These are phyloP conservation scores for Orthosia incerta DNA, from an alignment of 2,888 invertebrate genomes.

Conservation along the genomic window DNA sequence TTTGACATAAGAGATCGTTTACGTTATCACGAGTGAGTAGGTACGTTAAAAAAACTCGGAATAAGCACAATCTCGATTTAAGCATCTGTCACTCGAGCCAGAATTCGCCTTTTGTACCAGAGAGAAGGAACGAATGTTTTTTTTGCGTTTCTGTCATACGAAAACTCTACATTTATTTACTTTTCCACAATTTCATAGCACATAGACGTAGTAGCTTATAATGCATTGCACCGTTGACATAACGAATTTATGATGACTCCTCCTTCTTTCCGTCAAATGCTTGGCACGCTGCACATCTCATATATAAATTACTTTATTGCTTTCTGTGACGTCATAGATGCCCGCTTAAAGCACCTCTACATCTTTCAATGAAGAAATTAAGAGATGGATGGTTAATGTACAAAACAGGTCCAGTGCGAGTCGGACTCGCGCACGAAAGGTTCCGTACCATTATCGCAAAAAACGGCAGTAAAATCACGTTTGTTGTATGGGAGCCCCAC, in stretches of 20 bases:
- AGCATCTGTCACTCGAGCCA: too few species aligned
- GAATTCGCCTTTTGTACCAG: too few species aligned
- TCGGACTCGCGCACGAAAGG: too few species aligned
- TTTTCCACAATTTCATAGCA: background rate
- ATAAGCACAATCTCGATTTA: too few species aligned
- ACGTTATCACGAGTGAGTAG: too few species aligned
- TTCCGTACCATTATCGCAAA: too few species aligned
- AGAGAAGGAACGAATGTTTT: too few species aligned
- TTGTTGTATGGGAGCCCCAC: too few species aligned
- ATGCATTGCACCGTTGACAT: background rate
- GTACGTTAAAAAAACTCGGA: too few species aligned
- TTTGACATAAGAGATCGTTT: too few species aligned
- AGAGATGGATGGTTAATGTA: background rate
- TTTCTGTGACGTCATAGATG: slow-evolving; percentile 4
- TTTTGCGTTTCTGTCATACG: background rate
- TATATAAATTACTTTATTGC: slow-evolving; percentile 30
- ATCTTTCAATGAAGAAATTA: background rate
- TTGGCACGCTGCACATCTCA: slow-evolving; percentile 28
- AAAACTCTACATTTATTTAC: background rate
- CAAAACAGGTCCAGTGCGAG: too few species aligned
- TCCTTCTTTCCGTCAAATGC: slow-evolving; percentile 19
- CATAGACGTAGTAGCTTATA: background rate
- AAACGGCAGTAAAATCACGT: too few species aligned
- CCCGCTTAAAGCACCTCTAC: background rate
- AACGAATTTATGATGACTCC: background rate